phyloP scores from a whole-genome alignment of 2,113 vertebrate species.

The Strigops habroptila region DNA sequence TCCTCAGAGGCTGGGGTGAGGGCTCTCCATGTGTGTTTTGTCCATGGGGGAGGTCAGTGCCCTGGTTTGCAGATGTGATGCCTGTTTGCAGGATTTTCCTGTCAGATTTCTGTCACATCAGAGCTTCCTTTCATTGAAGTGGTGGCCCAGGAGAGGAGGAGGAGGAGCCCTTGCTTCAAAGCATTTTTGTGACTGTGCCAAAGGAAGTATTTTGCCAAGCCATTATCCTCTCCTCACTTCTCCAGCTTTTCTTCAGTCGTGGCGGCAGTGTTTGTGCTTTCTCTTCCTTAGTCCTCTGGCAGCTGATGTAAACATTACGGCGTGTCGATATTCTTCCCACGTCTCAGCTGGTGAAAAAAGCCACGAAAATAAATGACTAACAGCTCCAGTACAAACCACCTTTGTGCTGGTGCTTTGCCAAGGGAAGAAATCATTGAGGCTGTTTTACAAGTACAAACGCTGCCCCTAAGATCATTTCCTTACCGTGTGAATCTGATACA shows the following conservation, averaged over 20 bases:
- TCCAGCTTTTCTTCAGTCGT: background rate
- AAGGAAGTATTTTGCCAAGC: background rate
- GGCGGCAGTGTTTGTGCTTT: background rate
- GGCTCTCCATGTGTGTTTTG: background rate
- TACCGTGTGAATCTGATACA: background rate
- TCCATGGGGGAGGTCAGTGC: background rate
- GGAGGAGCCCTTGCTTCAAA: background rate
- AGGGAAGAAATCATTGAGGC: background rate
- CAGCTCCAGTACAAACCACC: background rate
- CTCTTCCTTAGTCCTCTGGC: background rate
- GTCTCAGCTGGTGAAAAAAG: background rate
- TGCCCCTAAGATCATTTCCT: accelerated
- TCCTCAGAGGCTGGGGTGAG: background rate
- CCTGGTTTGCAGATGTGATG: background rate
- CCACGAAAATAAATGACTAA: background rate
- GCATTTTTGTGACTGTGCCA: background rate
- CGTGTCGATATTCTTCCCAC: background rate
- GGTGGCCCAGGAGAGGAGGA: background rate
- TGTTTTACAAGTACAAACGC: background rate
- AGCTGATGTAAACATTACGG: background rate
- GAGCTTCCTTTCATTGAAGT: background rate
- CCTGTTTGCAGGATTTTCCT: background rate
- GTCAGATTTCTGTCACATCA: background rate
- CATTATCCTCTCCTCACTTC: background rate
- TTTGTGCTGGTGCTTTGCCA: background rate